Evolutionary conservation across 2,888 invertebrate genomes (phyloP).

Genomic region (Drosophila cyrtoloma): DNA sequence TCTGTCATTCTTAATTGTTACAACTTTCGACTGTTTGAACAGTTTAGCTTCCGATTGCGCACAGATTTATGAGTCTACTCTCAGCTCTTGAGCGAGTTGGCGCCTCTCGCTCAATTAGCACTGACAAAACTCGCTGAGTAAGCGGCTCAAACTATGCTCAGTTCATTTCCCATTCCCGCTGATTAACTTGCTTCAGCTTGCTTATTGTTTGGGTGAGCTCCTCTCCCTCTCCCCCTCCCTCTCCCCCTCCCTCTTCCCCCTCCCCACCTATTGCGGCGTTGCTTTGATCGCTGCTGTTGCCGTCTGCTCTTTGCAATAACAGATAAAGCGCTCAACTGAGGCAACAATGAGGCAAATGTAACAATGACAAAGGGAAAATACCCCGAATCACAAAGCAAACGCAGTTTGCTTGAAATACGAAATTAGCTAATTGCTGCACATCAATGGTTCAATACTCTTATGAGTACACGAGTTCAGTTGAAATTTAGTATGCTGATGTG

Average conservation of each 20-base stretch:
- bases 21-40: conserved; percentile 7
- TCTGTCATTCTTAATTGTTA: conserved; percentile 31
- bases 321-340: conserved; percentile 41
- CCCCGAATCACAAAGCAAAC: conserved; percentile 11
- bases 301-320: conserved; percentile 39
- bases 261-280: background rate
- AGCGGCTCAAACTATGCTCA: conserved; percentile 7
- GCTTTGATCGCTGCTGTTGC: conserved; percentile 39
- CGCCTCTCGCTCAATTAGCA: conserved; percentile 31
- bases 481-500: too few species aligned
- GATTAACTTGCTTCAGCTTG: conserved; percentile 23
- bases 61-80: conserved; percentile 42
- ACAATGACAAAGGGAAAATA: conserved; percentile 49
- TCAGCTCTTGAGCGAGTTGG: background rate
- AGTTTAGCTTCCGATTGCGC: conserved; percentile 22
- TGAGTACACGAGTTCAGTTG: background rate
- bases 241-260: too few species aligned
- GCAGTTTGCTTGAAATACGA: background rate
- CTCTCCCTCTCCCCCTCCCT: background rate
- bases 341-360: conserved; percentile 15
- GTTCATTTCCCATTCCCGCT: conserved; percentile 6
- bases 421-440: background rate
- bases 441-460: conserved; percentile 26
- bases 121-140: conserved; percentile 19
- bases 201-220: conserved; percentile 7